These are phyloP conservation scores for Setophaga petechia DNA, from an alignment of 2,113 vertebrate species.

Conservation along the genomic window DNA sequence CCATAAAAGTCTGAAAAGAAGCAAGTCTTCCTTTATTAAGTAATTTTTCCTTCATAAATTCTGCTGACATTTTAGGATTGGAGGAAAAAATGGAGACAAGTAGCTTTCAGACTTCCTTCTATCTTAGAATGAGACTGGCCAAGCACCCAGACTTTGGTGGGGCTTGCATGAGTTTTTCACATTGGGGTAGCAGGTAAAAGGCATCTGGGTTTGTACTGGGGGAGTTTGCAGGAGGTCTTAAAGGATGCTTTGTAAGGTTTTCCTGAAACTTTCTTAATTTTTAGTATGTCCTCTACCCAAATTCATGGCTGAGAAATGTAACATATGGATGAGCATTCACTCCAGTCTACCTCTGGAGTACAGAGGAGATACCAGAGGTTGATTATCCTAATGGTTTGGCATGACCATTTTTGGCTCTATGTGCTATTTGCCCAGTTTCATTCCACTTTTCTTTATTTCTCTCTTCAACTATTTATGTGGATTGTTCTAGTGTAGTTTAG, in stretches of 20 bases:
- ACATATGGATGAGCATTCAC: background rate
- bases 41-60: background rate
- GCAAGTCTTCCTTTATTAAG: background rate
- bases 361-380: background rate
- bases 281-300: background rate
- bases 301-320: background rate
- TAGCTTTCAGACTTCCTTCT: background rate
- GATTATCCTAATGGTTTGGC: background rate
- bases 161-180: background rate
- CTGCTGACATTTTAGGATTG: background rate
- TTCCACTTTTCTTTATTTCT: background rate
- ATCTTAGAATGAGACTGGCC: background rate
- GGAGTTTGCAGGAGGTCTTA: background rate
- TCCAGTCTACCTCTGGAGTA: background rate
- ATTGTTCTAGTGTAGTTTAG: background rate
- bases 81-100: background rate
- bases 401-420: background rate
- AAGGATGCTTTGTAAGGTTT: background rate
- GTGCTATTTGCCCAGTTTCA: background rate
- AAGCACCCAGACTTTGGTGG: accelerated
- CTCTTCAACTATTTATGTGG: background rate
- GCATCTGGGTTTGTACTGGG: background rate
- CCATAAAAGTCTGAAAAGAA: background rate
- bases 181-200: background rate
- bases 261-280: background rate